A percentile compares a stretch with the other conserved stretches of the same genome.
Evolutionary conservation across 2,888 invertebrate genomes (phyloP).

Genomic region (Palloptera scutellata): DNA sequence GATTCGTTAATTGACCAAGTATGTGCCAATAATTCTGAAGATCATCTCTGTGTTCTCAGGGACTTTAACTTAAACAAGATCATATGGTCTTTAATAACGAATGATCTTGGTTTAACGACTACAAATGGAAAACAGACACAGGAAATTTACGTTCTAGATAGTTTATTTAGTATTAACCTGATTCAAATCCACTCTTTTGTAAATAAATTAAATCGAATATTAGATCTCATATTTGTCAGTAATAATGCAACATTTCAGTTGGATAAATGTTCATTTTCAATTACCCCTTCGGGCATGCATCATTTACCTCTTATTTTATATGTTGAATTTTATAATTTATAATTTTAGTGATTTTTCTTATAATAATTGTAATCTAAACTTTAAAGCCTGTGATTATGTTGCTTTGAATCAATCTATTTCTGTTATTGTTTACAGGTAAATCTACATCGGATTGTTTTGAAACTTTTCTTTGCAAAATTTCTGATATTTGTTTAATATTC

Average conservation of each 20-base stretch:
- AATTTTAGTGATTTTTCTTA: background rate
- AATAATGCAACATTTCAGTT: no score
- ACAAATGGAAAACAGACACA: background rate
- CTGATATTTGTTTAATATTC: no score
- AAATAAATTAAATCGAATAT: no score
- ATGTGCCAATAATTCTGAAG: background rate
- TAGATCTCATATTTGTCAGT: no score
- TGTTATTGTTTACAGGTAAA: no score
- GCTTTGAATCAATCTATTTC: no score
- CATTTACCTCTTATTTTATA: background rate
- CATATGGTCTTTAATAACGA: background rate
- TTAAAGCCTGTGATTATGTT: no score
- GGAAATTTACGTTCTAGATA: background rate
- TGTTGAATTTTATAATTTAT: constrained; percentile 5
- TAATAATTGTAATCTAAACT: background rate
- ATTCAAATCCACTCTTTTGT: background rate
- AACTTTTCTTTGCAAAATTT: no score
- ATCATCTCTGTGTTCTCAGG: no score
- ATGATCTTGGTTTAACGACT: background rate
- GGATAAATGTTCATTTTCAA: background rate
- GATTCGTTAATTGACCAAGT: constrained; percentile 31
- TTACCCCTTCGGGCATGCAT: background rate
- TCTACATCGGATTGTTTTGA: no score
- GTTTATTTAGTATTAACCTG: constrained; percentile 1
- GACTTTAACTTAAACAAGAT: background rate